Conservation (phyloP, 1,140 invertebrate genomes). For the Cepaea nemoralis region DNA sequence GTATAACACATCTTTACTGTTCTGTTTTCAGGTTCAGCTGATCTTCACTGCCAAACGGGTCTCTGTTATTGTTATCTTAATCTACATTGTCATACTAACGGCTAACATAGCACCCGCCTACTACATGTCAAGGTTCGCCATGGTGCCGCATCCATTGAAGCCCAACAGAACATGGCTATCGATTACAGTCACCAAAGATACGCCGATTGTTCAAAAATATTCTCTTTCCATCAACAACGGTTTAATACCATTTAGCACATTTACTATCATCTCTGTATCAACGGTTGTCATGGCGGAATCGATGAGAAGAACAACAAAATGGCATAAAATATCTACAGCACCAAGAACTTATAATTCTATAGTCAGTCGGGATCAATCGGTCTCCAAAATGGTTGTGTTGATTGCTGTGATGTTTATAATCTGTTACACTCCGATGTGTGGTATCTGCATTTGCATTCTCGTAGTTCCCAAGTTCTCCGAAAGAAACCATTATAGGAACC, state of each 20-base stretch:
- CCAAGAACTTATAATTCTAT: background rate
- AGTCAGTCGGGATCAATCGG: conserved; percentile 3
- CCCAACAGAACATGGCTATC: conserved; percentile 4
- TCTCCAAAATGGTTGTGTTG: conserved; percentile 21
- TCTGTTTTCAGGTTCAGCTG: conserved; percentile 1
- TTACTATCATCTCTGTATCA: background rate
- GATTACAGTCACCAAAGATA: background rate
- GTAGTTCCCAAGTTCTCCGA: conserved; percentile 4
- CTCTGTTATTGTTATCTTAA: background rate
- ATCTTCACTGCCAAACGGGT: background rate
- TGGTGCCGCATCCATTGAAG: background rate
- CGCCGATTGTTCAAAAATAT: background rate
- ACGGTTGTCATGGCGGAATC: background rate
- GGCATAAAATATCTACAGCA: background rate
- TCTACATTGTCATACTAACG: background rate
- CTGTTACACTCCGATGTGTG: conserved; percentile 22
- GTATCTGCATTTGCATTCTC: conserved; percentile 14
- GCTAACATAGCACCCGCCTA: background rate
- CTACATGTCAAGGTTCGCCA: background rate
- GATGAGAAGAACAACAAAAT: background rate
- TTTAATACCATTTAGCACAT: background rate
- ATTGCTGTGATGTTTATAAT: conserved; percentile 3
- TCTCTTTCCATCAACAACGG: conserved; percentile 18
- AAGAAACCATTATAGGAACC: background rate
- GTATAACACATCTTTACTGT: no score